Conservation (phyloP, 2,888 invertebrate genomes). For the Microdon myrmicae region DNA sequence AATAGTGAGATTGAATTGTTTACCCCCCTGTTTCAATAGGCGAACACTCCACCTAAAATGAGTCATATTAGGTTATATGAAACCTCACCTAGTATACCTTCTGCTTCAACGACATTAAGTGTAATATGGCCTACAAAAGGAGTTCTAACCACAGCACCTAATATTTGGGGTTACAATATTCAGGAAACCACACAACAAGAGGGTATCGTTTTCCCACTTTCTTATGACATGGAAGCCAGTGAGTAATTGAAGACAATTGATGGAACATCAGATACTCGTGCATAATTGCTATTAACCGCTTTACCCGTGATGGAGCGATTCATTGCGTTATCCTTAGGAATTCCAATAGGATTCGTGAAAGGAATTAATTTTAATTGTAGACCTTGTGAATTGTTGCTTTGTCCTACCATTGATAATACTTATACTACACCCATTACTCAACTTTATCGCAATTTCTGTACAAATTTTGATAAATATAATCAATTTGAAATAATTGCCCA, state of each 20-base stretch:
- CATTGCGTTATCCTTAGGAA: conserved; percentile 15
- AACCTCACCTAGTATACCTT: too few species aligned
- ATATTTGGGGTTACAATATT: too few species aligned
- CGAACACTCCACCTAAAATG: too few species aligned
- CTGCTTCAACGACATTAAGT: too few species aligned
- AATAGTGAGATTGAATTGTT: too few species aligned
- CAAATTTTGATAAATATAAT: conserved; percentile 25
- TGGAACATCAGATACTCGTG: conserved; percentile 3
- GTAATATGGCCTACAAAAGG: too few species aligned
- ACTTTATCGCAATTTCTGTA: conserved; percentile 2
- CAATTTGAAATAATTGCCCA: conserved; percentile 17
- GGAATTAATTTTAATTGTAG: conserved; percentile 32
- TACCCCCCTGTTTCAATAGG: too few species aligned
- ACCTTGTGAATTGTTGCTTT: conserved; percentile 14
- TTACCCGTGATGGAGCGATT: conserved; percentile 11
- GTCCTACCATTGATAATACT: not conserved
- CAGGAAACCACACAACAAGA: too few species aligned
- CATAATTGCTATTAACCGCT: conserved; percentile 19
- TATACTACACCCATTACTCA: not conserved
- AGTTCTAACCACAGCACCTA: too few species aligned
- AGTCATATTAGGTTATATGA: too few species aligned
- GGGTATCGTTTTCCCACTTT: too few species aligned
- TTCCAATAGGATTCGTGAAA: conserved; percentile 9
- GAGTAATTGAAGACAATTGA: conserved; percentile 26
- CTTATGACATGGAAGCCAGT: too few species aligned